Conservation (phyloP, 1,140 invertebrate species). For the Octopus bimaculoides region DNA sequence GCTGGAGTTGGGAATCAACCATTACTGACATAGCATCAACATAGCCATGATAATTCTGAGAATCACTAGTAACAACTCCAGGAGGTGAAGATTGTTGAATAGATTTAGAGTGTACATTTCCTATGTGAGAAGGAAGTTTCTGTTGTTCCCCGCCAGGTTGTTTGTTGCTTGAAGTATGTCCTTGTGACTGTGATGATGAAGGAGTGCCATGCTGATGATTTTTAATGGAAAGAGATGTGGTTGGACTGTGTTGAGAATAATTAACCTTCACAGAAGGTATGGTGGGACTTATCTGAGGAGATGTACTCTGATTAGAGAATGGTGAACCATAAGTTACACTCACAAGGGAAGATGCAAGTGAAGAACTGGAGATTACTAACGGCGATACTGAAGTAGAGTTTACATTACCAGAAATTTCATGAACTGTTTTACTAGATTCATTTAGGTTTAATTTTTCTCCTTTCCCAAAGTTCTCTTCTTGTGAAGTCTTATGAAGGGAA, state of each 20-base stretch:
- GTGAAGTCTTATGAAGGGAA: not conserved
- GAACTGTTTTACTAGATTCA: not conserved
- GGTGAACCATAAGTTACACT: not conserved
- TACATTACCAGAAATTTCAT: not conserved
- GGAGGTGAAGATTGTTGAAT: not conserved
- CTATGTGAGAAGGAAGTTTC: not conserved
- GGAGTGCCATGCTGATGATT: not conserved
- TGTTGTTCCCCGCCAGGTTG: not conserved
- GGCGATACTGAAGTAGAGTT: not conserved
- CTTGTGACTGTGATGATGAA: not conserved
- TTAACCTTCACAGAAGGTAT: slow-evolving; percentile 1
- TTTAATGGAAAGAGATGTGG: not conserved
- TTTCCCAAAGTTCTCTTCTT: not conserved
- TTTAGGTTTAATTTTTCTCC: not conserved
- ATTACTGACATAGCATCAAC: not conserved
- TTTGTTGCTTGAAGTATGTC: not conserved
- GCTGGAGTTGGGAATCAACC: not conserved
- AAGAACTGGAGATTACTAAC: not conserved
- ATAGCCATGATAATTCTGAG: not conserved
- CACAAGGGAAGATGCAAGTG: not conserved
- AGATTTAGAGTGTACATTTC: not conserved
- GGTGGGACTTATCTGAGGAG: not conserved
- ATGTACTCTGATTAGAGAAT: not conserved
- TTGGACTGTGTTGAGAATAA: slow-evolving; percentile 3
- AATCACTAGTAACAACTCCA: not conserved